Percentiles rank a stretch among this genome's conserved stretches.
phyloP scores from a whole-genome alignment of 2,888 invertebrate species.

The Pyrrhosoma nymphula region DNA sequence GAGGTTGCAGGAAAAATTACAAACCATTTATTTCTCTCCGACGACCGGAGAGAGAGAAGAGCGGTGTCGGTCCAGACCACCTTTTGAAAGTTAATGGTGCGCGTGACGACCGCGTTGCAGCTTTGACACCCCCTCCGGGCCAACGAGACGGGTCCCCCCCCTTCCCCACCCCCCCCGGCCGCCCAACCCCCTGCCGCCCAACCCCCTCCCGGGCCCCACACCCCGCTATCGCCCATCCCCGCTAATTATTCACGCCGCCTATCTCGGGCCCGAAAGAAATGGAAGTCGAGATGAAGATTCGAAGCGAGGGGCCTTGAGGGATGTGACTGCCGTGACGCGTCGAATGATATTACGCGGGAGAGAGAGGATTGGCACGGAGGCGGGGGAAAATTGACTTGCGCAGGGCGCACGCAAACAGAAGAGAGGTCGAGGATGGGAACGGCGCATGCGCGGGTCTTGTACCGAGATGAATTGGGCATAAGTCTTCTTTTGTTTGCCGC shows the following conservation, averaged over 20 bases:
- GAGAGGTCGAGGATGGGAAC: background rate
- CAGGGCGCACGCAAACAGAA: too few species aligned
- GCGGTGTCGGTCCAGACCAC: background rate
- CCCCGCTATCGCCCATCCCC: conserved; percentile 4
- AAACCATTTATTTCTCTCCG: background rate
- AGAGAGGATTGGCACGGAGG: background rate
- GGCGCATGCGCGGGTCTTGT: too few species aligned
- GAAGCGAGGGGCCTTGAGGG: conserved; percentile 13
- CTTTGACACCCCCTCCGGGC: background rate
- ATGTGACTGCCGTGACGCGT: conserved; percentile 35
- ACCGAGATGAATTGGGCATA: background rate
- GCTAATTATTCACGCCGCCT: conserved; percentile 55
- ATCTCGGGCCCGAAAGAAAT: conserved; percentile 48
- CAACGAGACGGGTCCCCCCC: background rate
- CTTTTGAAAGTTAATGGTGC: conserved; percentile 8
- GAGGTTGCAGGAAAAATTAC: background rate
- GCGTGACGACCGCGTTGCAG: background rate
- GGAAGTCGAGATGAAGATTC: conserved; percentile 46
- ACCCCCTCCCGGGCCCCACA: background rate
- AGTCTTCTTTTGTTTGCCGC: background rate
- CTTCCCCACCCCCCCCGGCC: background rate
- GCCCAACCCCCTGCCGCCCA: background rate
- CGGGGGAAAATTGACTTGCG: background rate
- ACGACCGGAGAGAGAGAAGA: background rate
- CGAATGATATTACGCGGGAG: conserved; percentile 14